phyloP scores from a whole-genome alignment of 2,797 vertebrate genomes.

The Poeciliopsis turneri region DNA sequence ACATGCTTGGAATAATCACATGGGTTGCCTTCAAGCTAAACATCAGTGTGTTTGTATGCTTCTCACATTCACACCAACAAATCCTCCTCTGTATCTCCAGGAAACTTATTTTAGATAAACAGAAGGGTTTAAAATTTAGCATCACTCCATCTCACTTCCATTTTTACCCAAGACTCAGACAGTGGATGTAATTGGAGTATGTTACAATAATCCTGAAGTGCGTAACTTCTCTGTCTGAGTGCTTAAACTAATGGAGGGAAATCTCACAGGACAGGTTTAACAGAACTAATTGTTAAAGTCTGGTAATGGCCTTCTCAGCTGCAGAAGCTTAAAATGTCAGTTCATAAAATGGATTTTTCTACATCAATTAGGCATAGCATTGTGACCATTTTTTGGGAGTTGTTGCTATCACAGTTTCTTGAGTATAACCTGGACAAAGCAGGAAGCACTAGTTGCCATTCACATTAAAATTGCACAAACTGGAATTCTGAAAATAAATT shows the following conservation, averaged over 20 bases:
- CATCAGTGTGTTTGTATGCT: background rate
- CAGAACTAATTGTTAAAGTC: background rate
- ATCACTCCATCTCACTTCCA: background rate
- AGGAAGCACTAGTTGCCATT: background rate
- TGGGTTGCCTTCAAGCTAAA: background rate
- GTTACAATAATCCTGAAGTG: background rate
- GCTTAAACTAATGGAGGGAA: background rate
- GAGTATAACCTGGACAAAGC: background rate
- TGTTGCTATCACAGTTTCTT: background rate
- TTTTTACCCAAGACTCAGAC: background rate
- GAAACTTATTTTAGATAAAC: background rate
- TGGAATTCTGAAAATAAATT: no score
- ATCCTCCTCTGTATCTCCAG: background rate
- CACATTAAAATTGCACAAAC: no score
- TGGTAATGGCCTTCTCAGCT: background rate
- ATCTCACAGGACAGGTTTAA: background rate
- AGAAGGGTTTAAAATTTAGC: background rate
- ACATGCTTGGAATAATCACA: background rate
- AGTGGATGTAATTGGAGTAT: background rate
- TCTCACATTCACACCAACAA: conserved; percentile 9
- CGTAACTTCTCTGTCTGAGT: background rate
- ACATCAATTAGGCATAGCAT: background rate
- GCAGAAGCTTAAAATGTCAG: background rate
- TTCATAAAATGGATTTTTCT: background rate
- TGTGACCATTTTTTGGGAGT: background rate